phyloP scores from a whole-genome alignment of 2,113 vertebrate species.

The Bubalus kerabau region DNA sequence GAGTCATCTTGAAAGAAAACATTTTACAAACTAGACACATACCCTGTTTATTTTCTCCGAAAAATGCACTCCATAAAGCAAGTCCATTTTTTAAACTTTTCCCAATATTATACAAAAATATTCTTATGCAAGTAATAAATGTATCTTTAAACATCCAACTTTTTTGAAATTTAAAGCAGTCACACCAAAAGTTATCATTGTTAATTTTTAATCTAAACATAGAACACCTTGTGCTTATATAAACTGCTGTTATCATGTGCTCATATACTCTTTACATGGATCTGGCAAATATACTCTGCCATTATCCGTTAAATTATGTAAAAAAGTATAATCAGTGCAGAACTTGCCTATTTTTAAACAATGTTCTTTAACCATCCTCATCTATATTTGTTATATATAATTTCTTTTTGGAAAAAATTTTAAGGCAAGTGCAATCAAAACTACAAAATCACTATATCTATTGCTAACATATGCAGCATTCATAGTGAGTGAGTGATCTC shows the following conservation, averaged over 20 bases:
- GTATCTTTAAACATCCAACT: constrained; percentile 75
- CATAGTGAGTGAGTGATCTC: constrained; percentile 72
- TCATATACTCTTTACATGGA: constrained; percentile 70
- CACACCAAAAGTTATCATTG: constrained; percentile 67
- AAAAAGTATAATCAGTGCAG: constrained; percentile 65
- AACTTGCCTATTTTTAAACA: constrained; percentile 76
- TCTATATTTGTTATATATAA: constrained; percentile 55
- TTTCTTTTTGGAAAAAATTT: constrained; percentile 64
- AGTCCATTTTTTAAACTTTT: constrained; percentile 75
- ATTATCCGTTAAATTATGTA: constrained; percentile 71
- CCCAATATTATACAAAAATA: constrained; percentile 84
- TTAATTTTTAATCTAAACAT: constrained; percentile 71
- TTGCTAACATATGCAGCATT: constrained; percentile 82
- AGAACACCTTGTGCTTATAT: constrained; percentile 83
- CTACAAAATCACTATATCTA: constrained; percentile 78
- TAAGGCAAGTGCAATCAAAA: constrained; percentile 83
- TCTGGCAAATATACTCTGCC: constrained; percentile 63
- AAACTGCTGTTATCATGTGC: constrained; percentile 78
- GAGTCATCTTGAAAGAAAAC: constrained; percentile 76
- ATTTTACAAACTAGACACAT: constrained; percentile 80
- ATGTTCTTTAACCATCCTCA: constrained; percentile 42
- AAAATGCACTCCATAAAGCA: constrained; percentile 79
- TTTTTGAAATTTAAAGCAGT: constrained; percentile 77
- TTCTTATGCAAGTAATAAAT: constrained; percentile 80
- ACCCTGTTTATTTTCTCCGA: constrained; percentile 80